Base-by-base conservation (phyloP, 92 coral and sea anemone species). In the Montipora capitata region DNA sequence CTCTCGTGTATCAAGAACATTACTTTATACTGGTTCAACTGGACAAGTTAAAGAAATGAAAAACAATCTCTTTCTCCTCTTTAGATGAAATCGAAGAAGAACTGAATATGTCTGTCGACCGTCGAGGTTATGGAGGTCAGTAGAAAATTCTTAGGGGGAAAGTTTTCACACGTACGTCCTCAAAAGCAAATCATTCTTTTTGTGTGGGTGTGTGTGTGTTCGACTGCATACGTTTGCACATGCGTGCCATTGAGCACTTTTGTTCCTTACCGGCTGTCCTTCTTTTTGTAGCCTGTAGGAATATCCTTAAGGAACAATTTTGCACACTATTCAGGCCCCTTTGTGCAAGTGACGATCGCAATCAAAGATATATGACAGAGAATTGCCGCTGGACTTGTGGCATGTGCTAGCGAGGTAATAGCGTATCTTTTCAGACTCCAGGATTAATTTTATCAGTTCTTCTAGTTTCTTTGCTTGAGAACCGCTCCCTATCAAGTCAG, bases 341-440 rank as follows among this genome's bases (percentile, higher is more conserved):
- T 42, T 71, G 76, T 71, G 52, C 7, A 42, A 44, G 8, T 15
- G 49, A 10, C 7, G 40, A 15, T 5, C 54, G 10, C 38, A 71
- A 71, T 42, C 3, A 12, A 5, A 13, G 4, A 3, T 71, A 4
- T 42, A 41, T 71, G 76, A 42, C 14, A 13, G 38, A 2, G 10
- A 71, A 71, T 35, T 71, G 76, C 20, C 3, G 4, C 52, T 12
- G 56, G 76, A 71, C 54, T 40, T 71, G 76, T 17, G 76, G 76
- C 35, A 20, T 11, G 44, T 71, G 57, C 17, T 41, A 71, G 15
- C n/a, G 11, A 71, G 76, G 76, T 71, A 42, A 71, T 0, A 17
- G 2, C 39, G 27, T 8, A 15, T 63, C 17, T 14, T 14, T 27
- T 27, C 35, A 27, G 35, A 27, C 35, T 27, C 35, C 35, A 27